A percentile compares a stretch with the other conserved stretches of the same genome.
Conservation (phyloP, 2,888 invertebrate species). For the Rhingia rostrata region DNA sequence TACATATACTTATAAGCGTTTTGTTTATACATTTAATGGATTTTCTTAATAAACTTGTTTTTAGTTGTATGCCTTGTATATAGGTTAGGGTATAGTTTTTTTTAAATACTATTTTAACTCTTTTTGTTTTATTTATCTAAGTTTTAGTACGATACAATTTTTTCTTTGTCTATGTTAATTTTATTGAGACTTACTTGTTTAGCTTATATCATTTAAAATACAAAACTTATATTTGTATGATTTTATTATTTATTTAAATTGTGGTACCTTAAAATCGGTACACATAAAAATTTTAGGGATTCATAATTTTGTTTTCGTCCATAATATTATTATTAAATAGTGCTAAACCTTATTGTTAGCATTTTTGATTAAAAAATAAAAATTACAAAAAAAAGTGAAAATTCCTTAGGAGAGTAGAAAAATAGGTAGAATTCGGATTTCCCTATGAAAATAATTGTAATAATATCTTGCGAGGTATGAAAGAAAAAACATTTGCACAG, state of each 20-base stretch:
- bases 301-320: conserved; percentile 12
- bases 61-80: conserved; percentile 35
- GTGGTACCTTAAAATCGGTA: conserved; percentile 59
- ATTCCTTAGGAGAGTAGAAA: background rate
- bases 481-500: background rate
- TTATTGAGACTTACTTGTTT: conserved; percentile 27
- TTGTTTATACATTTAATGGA: conserved; percentile 45
- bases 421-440: conserved; percentile 14
- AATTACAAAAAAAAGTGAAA: background rate
- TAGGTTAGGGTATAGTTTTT: conserved; percentile 36
- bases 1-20: conserved; percentile 55
- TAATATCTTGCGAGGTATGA: conserved; percentile 32
- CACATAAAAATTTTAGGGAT: conserved; percentile 38
- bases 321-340: conserved; percentile 11
- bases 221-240: conserved; percentile 25
- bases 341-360: conserved; percentile 7
- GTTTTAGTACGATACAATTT: conserved; percentile 38
- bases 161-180: conserved; percentile 3
- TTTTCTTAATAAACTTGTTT: conserved; percentile 3
- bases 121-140: conserved; percentile 13
- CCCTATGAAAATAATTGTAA: background rate
- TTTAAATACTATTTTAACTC: conserved; percentile 17
- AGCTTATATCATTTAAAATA: conserved; percentile 30
- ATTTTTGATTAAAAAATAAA: background rate
- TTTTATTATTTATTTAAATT: conserved; percentile 14